These are phyloP conservation scores for Cantharis lateralis DNA, from an alignment of 2,888 invertebrate species.

Conservation along the genomic window DNA sequence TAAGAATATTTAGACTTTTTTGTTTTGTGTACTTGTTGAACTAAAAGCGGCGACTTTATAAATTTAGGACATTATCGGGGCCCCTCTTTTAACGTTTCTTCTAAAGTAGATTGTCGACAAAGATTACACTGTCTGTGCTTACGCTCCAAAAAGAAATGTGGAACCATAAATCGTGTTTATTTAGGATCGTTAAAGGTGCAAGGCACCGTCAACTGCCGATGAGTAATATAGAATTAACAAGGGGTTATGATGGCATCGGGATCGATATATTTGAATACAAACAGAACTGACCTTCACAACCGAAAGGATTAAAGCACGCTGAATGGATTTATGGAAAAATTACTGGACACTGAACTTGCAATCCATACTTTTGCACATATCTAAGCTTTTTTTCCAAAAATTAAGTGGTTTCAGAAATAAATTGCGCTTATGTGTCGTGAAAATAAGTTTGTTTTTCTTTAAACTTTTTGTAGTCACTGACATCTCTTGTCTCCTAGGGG, in stretches of 20 bases:
- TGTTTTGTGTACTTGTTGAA: not conserved
- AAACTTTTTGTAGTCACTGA: conserved; percentile 19
- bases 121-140: not conserved
- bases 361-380: not conserved
- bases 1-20: not conserved
- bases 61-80: not conserved
- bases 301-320: not conserved
- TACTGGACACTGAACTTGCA: not conserved
- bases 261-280: conserved; percentile 22
- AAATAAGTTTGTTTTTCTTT: not conserved
- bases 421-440: not conserved
- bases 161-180: not conserved
- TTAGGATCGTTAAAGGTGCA: not conserved
- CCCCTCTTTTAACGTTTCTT: not conserved
- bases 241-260: not conserved
- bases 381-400: not conserved
- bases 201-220: not conserved
- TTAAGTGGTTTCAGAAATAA: not conserved
- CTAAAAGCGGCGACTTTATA: not conserved
- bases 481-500: conserved; percentile 17
- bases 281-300: conserved; percentile 17
- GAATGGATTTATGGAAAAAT: not conserved
- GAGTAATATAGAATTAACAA: conserved; percentile 2
- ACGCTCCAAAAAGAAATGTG: not conserved
- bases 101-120: not conserved